phyloP scores from a whole-genome alignment of 2,113 vertebrate genomes.

The Malurus alboscapulatus region DNA sequence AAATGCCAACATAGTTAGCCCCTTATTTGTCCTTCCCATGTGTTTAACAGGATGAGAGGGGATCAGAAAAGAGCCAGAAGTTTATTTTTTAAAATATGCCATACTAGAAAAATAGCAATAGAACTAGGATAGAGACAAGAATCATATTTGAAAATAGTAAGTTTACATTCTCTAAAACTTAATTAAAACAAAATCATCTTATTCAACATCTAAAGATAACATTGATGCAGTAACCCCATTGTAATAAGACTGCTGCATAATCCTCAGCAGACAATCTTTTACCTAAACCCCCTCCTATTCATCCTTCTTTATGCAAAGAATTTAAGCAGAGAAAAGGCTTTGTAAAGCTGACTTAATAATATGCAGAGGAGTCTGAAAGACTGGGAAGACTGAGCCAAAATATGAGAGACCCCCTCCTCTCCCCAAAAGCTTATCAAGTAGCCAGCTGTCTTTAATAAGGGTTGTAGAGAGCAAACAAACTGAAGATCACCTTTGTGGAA shows the following conservation, averaged over 20 bases:
- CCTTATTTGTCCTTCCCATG: background rate
- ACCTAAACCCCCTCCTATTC: background rate
- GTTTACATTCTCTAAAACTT: background rate
- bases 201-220: background rate
- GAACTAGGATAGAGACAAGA: background rate
- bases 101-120: background rate
- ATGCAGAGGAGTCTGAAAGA: background rate
- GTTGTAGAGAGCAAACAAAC: slow-evolving; percentile 37
- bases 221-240: background rate
- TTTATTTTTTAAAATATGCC: background rate
- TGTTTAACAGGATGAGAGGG: background rate
- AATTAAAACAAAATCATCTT: background rate
- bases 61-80: background rate
- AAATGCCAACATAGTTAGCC: background rate
- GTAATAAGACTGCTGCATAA: background rate
- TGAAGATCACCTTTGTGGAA: slow-evolving; percentile 5
- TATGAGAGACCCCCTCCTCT: background rate
- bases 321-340: background rate
- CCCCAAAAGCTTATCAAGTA: background rate
- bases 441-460: slow-evolving; percentile 1
- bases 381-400: background rate
- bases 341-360: slow-evolving; percentile 7
- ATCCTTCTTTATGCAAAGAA: background rate
- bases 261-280: background rate
- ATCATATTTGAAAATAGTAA: background rate